Base-by-base conservation (phyloP, 2,888 invertebrate genomes). In the Laothoe populi region DNA sequence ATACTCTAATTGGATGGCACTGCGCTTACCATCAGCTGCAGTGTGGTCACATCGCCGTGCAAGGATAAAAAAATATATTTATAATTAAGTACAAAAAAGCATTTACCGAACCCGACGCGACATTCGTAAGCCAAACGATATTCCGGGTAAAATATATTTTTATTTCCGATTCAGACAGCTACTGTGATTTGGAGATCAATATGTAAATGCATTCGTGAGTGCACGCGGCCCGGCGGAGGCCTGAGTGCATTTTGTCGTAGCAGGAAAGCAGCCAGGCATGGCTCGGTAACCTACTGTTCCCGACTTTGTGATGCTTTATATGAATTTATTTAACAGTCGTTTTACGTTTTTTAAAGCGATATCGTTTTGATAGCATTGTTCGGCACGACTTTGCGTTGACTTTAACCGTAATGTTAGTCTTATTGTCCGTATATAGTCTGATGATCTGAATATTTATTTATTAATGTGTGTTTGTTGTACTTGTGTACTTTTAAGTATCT, bases 161-260 rank as follows among this genome's bases (percentile, higher is more conserved):
- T 85, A 79, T 85, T 84, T 81, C 72, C 77, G 69, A 80, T 82
- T 79, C 81, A 80, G 78, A 78, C 78, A 81, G 80, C 70, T 75
- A 77, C 79, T 82, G 82, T 83, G 88, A 88, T 88, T 87, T 82
- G 72, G 74, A 84, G 86, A 90, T 88, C 90, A 86, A 90, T 90
- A 90, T 88, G 88, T 89, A 88, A 88, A 90, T 90, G 87, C 83
- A 84, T 77, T 83, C 81, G 82, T 78, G 85, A 87, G 84, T 84
- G 84, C 81, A 77, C 73, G 73, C 76, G 75, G 75, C 70, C 67
- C 69, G 77, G 73, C 71, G 70, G 74, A 79, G 81, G 82, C 84
- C 85, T 81, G 86, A 88, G 88, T 89, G 88, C 88, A 88, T 88
- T 88, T 87, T 87, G 87, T 87, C 87, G 87, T 86, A 86, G 83